Evolutionary conservation across 2,113 vertebrate species (phyloP).

Genomic region (Halcyon malimbica): DNA sequence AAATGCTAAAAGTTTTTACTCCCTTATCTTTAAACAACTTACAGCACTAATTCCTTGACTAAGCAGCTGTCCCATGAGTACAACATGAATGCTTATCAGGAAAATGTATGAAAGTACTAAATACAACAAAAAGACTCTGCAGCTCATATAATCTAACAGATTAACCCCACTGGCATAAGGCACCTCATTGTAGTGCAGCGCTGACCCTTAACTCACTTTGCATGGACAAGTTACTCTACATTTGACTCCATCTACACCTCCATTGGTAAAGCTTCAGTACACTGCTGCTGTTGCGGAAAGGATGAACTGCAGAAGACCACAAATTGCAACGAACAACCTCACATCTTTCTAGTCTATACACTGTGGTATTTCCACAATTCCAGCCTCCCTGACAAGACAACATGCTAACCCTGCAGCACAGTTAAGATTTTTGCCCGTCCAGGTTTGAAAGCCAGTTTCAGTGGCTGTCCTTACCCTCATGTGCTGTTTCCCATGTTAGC

Average conservation of each 20-base stretch:
- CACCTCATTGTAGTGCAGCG: fast-evolving
- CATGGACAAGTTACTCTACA: background rate
- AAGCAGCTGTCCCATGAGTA: background rate
- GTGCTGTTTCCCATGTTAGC: background rate
- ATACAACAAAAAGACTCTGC: background rate
- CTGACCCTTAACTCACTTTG: background rate
- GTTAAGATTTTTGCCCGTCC: no score
- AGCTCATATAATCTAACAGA: background rate
- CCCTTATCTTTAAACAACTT: background rate
- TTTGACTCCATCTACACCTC: background rate
- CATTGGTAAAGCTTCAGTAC: background rate
- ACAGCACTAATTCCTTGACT: background rate
- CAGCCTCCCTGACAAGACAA: background rate
- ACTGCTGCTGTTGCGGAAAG: background rate
- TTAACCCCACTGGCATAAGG: background rate
- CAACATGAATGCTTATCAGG: background rate
- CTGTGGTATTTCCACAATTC: background rate
- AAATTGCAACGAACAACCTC: fast-evolving
- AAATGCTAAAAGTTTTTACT: background rate
- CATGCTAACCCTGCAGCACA: background rate
- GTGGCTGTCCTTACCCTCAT: background rate
- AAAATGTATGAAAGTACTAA: background rate
- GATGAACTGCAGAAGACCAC: background rate
- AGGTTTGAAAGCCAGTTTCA: background rate
- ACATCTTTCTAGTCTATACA: background rate